phyloP scores from a whole-genome alignment of 2,797 vertebrate species.

The Craterocephalus amniculus region DNA sequence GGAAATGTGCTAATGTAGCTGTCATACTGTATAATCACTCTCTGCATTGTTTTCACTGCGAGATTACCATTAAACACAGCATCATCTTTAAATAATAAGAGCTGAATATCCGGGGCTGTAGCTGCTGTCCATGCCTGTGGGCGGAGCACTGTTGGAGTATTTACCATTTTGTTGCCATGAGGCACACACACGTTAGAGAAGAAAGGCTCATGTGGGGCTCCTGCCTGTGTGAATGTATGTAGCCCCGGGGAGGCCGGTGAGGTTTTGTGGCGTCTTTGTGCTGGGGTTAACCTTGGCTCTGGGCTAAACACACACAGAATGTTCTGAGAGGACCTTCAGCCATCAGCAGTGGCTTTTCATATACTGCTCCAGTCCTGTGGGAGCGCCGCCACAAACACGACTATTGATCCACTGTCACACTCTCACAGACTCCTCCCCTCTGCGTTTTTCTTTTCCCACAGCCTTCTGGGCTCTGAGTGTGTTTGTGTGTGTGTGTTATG shows the following conservation, averaged over 20 bases:
- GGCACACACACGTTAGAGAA: constrained; percentile 45
- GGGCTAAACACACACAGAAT: constrained; percentile 77
- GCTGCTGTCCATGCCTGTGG: constrained; percentile 18
- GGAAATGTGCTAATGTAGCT: constrained; percentile 30
- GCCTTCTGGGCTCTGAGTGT: constrained; percentile 22
- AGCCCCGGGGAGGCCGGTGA: constrained; percentile 69
- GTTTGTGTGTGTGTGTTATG: constrained; percentile 37
- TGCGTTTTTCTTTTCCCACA: constrained; percentile 54
- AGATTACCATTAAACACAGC: not conserved
- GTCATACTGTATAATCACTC: constrained; percentile 11
- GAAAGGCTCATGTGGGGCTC: constrained; percentile 58
- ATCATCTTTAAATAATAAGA: constrained; percentile 32
- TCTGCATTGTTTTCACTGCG: constrained; percentile 10
- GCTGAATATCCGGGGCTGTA: not conserved
- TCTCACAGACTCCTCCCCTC: constrained; percentile 55
- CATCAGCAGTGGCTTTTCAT: constrained; percentile 76
- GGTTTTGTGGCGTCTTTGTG: constrained; percentile 78
- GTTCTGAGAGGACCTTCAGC: constrained; percentile 78
- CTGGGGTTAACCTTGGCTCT: constrained; percentile 81
- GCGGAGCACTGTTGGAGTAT: constrained; percentile 18
- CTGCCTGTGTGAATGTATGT: constrained; percentile 59
- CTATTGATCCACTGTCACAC: constrained; percentile 83
- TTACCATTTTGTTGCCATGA: constrained; percentile 37
- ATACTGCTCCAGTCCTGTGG: constrained; percentile 70
- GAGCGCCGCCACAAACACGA: constrained; percentile 77